These are phyloP conservation scores for Troglohyphantes excavatus DNA, from an alignment of 2,888 invertebrate genomes.

Conservation along the genomic window DNA sequence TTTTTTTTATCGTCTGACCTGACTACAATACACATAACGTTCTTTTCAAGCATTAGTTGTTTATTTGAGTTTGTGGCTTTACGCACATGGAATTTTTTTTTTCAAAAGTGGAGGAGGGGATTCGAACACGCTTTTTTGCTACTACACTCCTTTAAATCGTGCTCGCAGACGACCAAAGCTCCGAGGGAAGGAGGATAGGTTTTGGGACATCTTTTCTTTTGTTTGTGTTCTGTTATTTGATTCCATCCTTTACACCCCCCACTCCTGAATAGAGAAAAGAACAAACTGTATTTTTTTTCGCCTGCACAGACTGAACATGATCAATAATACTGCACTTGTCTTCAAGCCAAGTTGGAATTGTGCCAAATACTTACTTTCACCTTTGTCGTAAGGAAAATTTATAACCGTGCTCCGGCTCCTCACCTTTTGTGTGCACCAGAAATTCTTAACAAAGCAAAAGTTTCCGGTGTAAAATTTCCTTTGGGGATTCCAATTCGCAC, in stretches of 20 bases:
- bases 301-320: conserved; percentile 22
- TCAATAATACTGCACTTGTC: conserved; percentile 55
- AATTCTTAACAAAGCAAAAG: conserved; percentile 29
- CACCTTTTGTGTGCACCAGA: conserved; percentile 18
- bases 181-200: background rate
- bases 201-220: background rate
- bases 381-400: conserved; percentile 55
- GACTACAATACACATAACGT: conserved; percentile 7
- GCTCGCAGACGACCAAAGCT: conserved; percentile 6
- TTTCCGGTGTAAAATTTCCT: conserved; percentile 51
- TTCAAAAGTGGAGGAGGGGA: no score
- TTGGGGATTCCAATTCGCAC: conserved; percentile 30
- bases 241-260: conserved; percentile 12
- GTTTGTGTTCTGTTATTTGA: conserved; percentile 43
- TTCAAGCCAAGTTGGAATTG: conserved; percentile 53
- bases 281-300: conserved; percentile 12
- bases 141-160: background rate
- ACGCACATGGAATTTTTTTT: conserved; percentile 30
- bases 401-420: conserved; percentile 16
- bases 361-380: conserved; percentile 60
- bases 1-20: background rate
- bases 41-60: conserved; percentile 5
- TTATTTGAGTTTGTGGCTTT: conserved; percentile 19
- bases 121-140: background rate
- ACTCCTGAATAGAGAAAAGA: background rate